Conservation (phyloP, 2,797 vertebrate genomes). For the Sternotherus odoratus region DNA sequence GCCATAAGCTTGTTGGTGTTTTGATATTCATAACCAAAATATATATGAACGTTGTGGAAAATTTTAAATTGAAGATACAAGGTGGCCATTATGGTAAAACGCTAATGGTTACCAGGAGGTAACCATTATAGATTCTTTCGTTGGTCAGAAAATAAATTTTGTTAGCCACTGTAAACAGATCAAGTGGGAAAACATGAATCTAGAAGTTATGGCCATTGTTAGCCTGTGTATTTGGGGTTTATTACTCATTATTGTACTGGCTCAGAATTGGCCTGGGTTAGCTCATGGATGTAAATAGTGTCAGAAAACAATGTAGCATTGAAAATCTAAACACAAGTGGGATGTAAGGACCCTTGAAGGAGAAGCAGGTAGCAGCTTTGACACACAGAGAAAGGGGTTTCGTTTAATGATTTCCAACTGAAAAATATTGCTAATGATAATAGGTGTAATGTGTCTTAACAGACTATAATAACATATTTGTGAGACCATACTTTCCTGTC, state of each 20-base stretch:
- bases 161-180: neutral
- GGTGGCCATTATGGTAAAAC: neutral
- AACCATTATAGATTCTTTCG: neutral
- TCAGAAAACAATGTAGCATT: neutral
- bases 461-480: neutral
- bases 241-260: too few relatives aligned
- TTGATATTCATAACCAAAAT: constrained; percentile 3
- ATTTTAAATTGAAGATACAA: neutral
- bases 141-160: neutral
- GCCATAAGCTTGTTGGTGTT: fast-evolving
- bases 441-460: neutral
- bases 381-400: neutral
- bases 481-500: neutral
- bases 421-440: neutral
- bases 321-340: neutral
- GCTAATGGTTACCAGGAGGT: neutral
- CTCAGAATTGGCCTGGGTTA: neutral
- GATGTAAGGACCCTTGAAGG: constrained; percentile 10
- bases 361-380: neutral
- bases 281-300: neutral
- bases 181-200: fast-evolving
- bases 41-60: neutral
- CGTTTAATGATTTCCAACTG: neutral
- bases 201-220: neutral
- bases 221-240: neutral